A percentile compares a stretch with the other conserved stretches of the same genome.
Evolutionary conservation across 2,797 vertebrate species (phyloP).

Genomic region (Gila robusta): DNA sequence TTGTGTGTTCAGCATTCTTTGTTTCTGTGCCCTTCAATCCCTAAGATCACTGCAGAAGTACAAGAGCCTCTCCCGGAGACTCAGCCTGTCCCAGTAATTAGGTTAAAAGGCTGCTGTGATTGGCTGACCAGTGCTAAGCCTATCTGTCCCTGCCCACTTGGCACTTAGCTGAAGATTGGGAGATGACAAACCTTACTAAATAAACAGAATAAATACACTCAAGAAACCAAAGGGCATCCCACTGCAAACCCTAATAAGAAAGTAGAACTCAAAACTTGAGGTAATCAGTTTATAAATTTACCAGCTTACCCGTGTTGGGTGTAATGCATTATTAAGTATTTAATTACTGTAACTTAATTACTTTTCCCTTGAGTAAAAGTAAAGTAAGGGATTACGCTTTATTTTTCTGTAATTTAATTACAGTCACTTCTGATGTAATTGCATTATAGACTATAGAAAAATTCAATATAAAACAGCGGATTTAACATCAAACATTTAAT

Average conservation of each 20-base stretch:
- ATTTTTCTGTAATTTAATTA: not conserved
- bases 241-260: not conserved
- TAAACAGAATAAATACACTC: slow-evolving; percentile 23
- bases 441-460: not conserved
- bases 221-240: slow-evolving; percentile 20
- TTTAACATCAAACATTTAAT: not conserved
- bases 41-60: slow-evolving; percentile 39
- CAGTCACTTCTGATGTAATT: not conserved
- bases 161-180: not conserved
- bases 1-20: not conserved
- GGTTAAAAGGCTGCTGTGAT: slow-evolving; percentile 68
- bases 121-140: slow-evolving; percentile 54
- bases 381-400: too few relatives aligned
- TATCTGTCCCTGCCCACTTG: slow-evolving; percentile 6
- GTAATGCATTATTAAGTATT: too few relatives aligned
- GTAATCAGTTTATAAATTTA: not conserved
- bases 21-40: slow-evolving; percentile 36
- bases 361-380: not conserved
- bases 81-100: slow-evolving; percentile 62
- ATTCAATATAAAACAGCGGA: not conserved
- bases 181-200: slow-evolving; percentile 3
- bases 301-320: not conserved
- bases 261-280: not conserved
- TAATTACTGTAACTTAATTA: not conserved
- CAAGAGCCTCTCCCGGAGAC: slow-evolving; percentile 43